A percentile compares a stretch with the other conserved stretches of the same genome.
Evolutionary conservation across 2,888 invertebrate species (phyloP).

Genomic region (Sinohyriopsis cumingii): DNA sequence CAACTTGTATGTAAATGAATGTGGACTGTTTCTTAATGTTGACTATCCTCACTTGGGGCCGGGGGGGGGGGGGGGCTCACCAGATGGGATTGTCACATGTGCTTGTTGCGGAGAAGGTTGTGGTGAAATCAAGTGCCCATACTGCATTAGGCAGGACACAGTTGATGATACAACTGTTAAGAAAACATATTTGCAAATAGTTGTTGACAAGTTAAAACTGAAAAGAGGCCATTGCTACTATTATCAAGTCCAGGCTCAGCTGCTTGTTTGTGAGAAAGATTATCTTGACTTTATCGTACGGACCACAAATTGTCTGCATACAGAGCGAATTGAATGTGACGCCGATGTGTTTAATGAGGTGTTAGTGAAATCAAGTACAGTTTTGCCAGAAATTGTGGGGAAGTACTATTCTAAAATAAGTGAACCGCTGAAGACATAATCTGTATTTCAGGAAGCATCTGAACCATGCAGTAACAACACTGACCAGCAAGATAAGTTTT

Average conservation of each 20-base stretch:
- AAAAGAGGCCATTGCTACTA: constrained; percentile 15
- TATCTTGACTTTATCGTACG: constrained; percentile 18
- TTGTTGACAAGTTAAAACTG: neutral
- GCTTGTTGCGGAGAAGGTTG: constrained; percentile 18
- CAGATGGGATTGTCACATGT: constrained; percentile 19
- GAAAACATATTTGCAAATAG: constrained; percentile 1
- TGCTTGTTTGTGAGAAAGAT: constrained; percentile 4
- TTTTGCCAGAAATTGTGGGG: constrained; percentile 24
- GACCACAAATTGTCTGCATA: constrained; percentile 16
- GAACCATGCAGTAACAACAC: too few species aligned
- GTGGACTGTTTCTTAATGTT: constrained; percentile 4
- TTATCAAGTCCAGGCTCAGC: constrained; percentile 23
- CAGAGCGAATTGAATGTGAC: constrained; percentile 9
- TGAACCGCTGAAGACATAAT: neutral
- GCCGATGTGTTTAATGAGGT: constrained; percentile 2
- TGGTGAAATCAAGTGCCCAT: constrained; percentile 21
- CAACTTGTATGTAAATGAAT: neutral
- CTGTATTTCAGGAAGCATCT: too few species aligned
- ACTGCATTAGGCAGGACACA: neutral
- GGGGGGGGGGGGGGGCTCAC: constrained; percentile 20
- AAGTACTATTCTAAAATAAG: constrained; percentile 2
- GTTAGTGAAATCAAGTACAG: constrained; percentile 2
- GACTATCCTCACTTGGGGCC: constrained; percentile 8
- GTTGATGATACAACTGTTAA: neutral
- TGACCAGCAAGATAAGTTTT: too few species aligned